phyloP scores from a whole-genome alignment of 2,113 vertebrate genomes.

The Microtus ochrogaster region DNA sequence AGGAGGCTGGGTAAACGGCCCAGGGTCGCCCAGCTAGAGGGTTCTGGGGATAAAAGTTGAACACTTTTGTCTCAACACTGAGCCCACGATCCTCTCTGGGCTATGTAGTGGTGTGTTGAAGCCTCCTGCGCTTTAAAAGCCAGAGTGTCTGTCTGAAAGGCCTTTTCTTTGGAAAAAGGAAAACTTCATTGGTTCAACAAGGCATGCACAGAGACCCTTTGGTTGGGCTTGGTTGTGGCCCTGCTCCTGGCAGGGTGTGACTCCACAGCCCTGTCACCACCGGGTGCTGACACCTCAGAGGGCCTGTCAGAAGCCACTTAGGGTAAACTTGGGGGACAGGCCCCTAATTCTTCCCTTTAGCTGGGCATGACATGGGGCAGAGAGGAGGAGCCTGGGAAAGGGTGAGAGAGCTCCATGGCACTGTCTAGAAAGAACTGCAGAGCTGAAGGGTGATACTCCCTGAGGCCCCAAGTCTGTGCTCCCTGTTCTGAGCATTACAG shows the following conservation, averaged over 20 bases:
- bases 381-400: background rate
- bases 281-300: background rate
- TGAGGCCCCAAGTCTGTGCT: accelerated
- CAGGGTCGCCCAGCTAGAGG: background rate
- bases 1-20: background rate
- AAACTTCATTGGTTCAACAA: background rate
- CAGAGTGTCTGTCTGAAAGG: background rate
- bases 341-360: background rate
- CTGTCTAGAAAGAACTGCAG: background rate
- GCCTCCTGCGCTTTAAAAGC: background rate
- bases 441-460: background rate
- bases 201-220: background rate
- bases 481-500: too few relatives aligned
- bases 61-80: background rate
- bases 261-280: background rate
- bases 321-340: background rate
- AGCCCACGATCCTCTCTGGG: accelerated
- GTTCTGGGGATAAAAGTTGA: background rate
- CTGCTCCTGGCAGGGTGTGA: constrained; percentile 21
- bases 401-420: accelerated
- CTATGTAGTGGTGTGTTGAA: accelerated
- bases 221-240: constrained; percentile 3
- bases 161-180: constrained; percentile 51
- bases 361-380: background rate
- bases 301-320: background rate